Evolutionary conservation across 2,888 invertebrate genomes (phyloP), one percentile per base, ranked within the genome.

Genomic region (Branchinecta sandiegonensis): DNA sequence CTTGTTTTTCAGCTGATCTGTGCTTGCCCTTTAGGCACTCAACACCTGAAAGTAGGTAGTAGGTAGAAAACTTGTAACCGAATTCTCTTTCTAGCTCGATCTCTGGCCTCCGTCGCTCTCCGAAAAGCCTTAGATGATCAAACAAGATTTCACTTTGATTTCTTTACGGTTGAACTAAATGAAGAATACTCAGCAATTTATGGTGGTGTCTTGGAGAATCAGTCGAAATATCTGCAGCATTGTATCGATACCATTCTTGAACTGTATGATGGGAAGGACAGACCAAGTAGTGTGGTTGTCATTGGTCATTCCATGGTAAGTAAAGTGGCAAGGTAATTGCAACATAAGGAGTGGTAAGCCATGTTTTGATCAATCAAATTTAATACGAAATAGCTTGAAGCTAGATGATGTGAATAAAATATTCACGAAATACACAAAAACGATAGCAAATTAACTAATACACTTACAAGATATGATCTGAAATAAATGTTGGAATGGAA

Each of bases 281-380:
- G 73, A 73, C 86, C 83, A 1, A 78, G 77, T 47, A 81, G 83
- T 65, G 84, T 97, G 14, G 82, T 94, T 65, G 77, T 97, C 1
- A 86, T 96, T 76, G 96, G 94, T 8, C 96, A 97, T 81, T 97
- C 96, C 10, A 94, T 96, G 91, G 91, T 90, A 79, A 79, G 79
- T 37, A 5, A 37, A 37, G 4, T 37, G 37, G 37, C 5, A 37
- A 37, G 6, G 37, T 37, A 37, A 6, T 37, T 37, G 37, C 37
- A 37, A 37, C 6, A 37, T 2, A 37, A 37, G 6, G 37, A 37
- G 0, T 6, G 37, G 37, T 37, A 37, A 37, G 37, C 37, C 37
- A 37, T 37, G 37, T 6, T 37, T 23, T 37, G 37, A 37, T 37
- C 37, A 37, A 6, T 2, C 4, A 37, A 37, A 37, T 6, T 37